phyloP scores from a whole-genome alignment of 1,140 invertebrate species.

The Caenorhabditis briggsae region DNA sequence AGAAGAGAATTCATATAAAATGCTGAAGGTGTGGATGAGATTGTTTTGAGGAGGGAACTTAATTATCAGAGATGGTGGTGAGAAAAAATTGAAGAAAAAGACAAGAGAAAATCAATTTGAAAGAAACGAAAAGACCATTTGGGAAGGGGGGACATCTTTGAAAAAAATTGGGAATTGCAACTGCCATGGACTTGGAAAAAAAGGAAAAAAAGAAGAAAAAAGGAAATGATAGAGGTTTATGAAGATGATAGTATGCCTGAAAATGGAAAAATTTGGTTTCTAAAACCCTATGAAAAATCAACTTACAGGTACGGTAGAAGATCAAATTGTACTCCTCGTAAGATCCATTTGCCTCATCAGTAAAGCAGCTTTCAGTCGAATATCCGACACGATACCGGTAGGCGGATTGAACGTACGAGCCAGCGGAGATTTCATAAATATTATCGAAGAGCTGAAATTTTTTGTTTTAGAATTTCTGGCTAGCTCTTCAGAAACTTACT shows the following conservation, averaged over 20 bases:
- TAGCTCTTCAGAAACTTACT: background rate
- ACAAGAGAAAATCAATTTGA: background rate
- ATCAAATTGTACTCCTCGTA: conserved; percentile 77
- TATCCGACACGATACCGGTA: conserved; percentile 75
- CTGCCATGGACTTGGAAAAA: conserved; percentile 3
- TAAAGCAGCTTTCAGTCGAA: conserved; percentile 69
- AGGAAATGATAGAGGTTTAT: conserved; percentile 20
- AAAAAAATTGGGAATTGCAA: conserved; percentile 25
- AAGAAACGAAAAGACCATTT: conserved; percentile 34
- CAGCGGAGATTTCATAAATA: conserved; percentile 73
- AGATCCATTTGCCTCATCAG: conserved; percentile 63
- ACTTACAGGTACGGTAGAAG: conserved; percentile 74
- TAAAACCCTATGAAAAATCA: background rate
- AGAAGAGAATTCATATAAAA: conserved; percentile 37
- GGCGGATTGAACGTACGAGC: conserved; percentile 72
- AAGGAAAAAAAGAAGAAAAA: background rate
- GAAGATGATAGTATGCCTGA: conserved; percentile 37
- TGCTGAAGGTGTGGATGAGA: conserved; percentile 49
- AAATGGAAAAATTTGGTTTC: background rate
- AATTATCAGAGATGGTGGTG: background rate
- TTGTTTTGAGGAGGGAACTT: background rate
- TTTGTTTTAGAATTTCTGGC: background rate
- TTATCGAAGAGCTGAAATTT: conserved; percentile 70
- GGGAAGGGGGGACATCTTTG: background rate
- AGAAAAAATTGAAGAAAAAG: conserved; percentile 4